These are phyloP conservation scores for Callimorpha dominula DNA, from an alignment of 2,888 invertebrate species.

Conservation along the genomic window DNA sequence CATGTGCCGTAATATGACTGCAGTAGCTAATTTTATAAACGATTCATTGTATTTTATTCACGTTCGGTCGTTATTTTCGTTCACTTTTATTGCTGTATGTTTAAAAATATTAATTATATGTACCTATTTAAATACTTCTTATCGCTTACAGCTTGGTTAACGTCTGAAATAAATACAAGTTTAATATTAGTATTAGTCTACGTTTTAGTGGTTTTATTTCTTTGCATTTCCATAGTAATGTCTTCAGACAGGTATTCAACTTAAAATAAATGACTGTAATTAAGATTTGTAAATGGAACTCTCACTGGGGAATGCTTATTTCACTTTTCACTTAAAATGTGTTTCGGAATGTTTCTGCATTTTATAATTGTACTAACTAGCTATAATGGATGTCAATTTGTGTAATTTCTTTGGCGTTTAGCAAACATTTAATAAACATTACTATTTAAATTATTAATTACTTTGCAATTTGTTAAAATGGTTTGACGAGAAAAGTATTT, in stretches of 20 bases:
- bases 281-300: constrained; percentile 27
- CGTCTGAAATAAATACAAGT: too few relatives aligned
- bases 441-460: not conserved
- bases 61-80: too few relatives aligned
- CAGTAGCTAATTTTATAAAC: too few relatives aligned
- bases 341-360: constrained; percentile 9
- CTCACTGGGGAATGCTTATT: constrained; percentile 15
- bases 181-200: too few relatives aligned
- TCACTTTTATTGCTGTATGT: too few relatives aligned
- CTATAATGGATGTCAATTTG: constrained; percentile 8
- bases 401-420: not conserved
- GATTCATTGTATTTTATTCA: too few relatives aligned
- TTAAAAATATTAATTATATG: too few relatives aligned
- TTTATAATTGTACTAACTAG: constrained; percentile 8
- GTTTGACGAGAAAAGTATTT: not conserved
- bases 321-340: constrained; percentile 16
- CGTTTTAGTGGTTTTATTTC: not conserved
- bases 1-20: too few relatives aligned
- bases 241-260: constrained; percentile 13
- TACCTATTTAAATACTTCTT: too few relatives aligned
- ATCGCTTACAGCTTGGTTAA: too few relatives aligned
- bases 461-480: not conserved
- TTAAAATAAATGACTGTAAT: constrained; percentile 30
- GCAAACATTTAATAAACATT: not conserved
- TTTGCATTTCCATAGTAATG: constrained; percentile 3